Evolutionary conservation across 1,140 invertebrate genomes (phyloP), one percentile per base, ranked within the genome.

Genomic region (Mycetomoellerius zeteki): DNA sequence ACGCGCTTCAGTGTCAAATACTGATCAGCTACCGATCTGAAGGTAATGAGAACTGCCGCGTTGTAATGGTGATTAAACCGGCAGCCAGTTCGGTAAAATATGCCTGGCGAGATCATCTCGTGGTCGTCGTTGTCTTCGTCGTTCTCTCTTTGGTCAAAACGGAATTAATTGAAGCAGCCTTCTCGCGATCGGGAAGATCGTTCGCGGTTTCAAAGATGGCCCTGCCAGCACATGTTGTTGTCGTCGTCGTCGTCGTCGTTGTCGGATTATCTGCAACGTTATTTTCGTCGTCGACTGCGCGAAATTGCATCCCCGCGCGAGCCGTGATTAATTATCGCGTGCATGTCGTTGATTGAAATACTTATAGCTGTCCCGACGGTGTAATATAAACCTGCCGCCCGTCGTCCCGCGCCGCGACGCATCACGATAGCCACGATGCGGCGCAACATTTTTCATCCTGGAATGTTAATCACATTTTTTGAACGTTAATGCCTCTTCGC

Each of bases 161-260:
- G 16, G 30, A 64, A 89, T 89, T 89, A 88, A 89, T 89, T 72
- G 73, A 88, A 78, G 72, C 47, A 43, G 33, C 52, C 37, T 47
- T 19, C 37, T 14, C 24, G 50, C 69, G 69, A 84, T 84, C 54
- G 54, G 37, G 14, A 75, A 75, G 69, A 84, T 84, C 19, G 56
- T 60, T 82, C 30, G 52, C 33, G 27, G 37, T 72, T 21, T 12
- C 33, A 21, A 52, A 69, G 77, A 50, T 27, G 14, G 16, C 30
- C 10, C 52, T 58, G 78, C 65, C 78, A 72, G 30, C 67, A 10
- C 33, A 56, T 30, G 62, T 65, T 4, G 24, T 43, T 3, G 21
- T 60, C 73, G 14, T 67, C 8, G 47, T 65, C 14, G 21, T 60
- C 73, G n/a, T 67, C 8, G 47, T 65, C 58, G 60, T 80, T 27